These are phyloP conservation scores for Troides aeacus DNA, from an alignment of 2,888 invertebrate species.

Conservation along the genomic window DNA sequence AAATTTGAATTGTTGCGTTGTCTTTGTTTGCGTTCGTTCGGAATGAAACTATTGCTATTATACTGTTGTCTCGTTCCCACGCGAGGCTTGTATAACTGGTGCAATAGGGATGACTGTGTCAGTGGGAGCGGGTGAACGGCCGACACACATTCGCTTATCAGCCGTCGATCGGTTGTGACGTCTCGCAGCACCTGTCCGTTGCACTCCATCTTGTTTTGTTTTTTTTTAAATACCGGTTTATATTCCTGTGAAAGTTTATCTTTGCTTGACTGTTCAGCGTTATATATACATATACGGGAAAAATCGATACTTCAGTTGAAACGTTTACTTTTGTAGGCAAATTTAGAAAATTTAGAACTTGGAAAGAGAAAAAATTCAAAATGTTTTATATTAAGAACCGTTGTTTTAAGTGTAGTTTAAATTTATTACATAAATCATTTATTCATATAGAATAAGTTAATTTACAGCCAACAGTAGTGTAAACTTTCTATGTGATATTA, in stretches of 20 bases:
- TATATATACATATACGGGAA: not conserved
- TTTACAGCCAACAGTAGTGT: too few relatives aligned
- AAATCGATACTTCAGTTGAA: not conserved
- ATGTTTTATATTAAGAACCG: too few relatives aligned
- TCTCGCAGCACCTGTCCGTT: conserved; percentile 63
- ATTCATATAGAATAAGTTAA: too few relatives aligned
- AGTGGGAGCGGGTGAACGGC: conserved; percentile 75
- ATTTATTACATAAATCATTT: too few relatives aligned
- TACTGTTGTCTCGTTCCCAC: conserved; percentile 43
- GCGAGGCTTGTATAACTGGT: conserved; percentile 34
- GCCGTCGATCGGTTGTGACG: conserved; percentile 65
- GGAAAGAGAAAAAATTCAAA: too few relatives aligned
- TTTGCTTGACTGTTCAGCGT: conserved; percentile 20
- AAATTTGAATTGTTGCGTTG: conserved; percentile 50
- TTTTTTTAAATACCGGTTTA: conserved; percentile 28
- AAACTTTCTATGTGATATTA: too few relatives aligned
- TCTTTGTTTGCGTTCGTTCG: conserved; percentile 44
- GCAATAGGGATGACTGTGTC: conserved; percentile 63
- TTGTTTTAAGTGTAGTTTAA: too few relatives aligned
- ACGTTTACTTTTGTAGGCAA: not conserved
- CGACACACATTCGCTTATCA: conserved; percentile 77
- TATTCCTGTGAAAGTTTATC: conserved; percentile 32
- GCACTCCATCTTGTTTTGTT: conserved; percentile 34
- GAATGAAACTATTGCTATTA: conserved; percentile 21
- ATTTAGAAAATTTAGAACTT: not conserved